These are phyloP conservation scores for Tipula vernalis DNA, from an alignment of 2,888 invertebrate genomes.

Conservation along the genomic window DNA sequence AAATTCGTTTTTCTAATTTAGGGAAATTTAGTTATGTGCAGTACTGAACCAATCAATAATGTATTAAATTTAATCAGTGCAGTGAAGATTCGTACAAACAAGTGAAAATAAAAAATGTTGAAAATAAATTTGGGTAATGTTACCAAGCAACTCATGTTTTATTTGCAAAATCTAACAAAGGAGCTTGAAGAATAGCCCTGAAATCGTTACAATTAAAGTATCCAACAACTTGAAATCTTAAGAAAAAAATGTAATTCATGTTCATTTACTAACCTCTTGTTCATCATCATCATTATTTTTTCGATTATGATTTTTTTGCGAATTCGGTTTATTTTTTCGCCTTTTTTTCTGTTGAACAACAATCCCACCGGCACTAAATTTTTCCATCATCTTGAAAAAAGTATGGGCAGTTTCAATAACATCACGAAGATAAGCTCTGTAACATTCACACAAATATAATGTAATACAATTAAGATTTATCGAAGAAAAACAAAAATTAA, in stretches of 20 bases:
- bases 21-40: too few relatives aligned
- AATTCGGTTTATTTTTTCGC: slow-evolving; percentile 21
- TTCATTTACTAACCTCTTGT: slow-evolving; percentile 13
- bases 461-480: neutral
- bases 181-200: too few relatives aligned
- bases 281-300: slow-evolving; percentile 32
- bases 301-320: slow-evolving; percentile 30
- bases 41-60: too few relatives aligned
- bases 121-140: too few relatives aligned
- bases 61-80: too few relatives aligned
- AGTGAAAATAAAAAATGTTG: too few relatives aligned
- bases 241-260: neutral
- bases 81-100: too few relatives aligned
- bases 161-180: too few relatives aligned
- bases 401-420: slow-evolving; percentile 81
- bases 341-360: slow-evolving; percentile 45
- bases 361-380: slow-evolving; percentile 47
- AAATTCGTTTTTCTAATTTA: too few relatives aligned
- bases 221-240: neutral
- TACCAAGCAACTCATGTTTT: too few relatives aligned
- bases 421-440: slow-evolving; percentile 69
- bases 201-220: too few relatives aligned
- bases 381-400: slow-evolving; percentile 81
- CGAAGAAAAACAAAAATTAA: neutral
- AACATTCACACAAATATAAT: neutral